A percentile compares a stretch with the other conserved stretches of the same genome.
Conservation (phyloP, 2,113 vertebrate species). For the Bos javanicus region DNA sequence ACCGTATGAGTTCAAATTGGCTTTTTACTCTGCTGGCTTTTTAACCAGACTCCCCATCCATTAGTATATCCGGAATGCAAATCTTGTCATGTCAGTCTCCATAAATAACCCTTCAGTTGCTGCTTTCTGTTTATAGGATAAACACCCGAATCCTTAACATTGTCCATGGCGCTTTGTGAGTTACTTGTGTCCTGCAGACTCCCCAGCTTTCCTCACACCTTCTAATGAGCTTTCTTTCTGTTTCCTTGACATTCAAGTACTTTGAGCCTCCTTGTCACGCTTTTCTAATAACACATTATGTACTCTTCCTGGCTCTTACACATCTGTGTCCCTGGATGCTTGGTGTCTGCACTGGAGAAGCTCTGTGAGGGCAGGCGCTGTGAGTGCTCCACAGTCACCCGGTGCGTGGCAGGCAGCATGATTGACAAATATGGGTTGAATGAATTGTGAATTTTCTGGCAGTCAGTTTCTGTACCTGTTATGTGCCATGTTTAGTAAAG, state of each 20-base stretch:
- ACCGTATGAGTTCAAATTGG: not conserved
- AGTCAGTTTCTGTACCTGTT: not conserved
- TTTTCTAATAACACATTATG: not conserved
- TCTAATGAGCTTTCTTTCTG: not conserved
- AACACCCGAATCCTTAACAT: not conserved
- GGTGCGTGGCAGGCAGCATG: not conserved
- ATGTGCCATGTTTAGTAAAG: not conserved
- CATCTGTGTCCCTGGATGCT: not conserved
- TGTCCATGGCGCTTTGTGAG: not conserved
- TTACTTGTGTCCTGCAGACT: not conserved
- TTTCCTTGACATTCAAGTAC: not conserved
- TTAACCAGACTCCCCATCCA: not conserved
- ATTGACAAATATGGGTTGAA: conserved; percentile 5
- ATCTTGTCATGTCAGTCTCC: not conserved
- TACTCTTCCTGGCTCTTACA: not conserved
- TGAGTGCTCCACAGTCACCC: not conserved
- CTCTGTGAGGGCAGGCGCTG: not conserved
- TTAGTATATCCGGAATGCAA: not conserved
- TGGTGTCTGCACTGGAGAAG: not conserved
- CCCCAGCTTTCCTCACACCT: not conserved
- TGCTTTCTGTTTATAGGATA: not conserved
- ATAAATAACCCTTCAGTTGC: not conserved
- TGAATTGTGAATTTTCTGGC: conserved; percentile 13
- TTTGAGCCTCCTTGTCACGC: not conserved
- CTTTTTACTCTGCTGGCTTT: not conserved